Evolutionary conservation across 2,113 vertebrate genomes (phyloP).

Genomic region (Mesoclemmys tuberculata): DNA sequence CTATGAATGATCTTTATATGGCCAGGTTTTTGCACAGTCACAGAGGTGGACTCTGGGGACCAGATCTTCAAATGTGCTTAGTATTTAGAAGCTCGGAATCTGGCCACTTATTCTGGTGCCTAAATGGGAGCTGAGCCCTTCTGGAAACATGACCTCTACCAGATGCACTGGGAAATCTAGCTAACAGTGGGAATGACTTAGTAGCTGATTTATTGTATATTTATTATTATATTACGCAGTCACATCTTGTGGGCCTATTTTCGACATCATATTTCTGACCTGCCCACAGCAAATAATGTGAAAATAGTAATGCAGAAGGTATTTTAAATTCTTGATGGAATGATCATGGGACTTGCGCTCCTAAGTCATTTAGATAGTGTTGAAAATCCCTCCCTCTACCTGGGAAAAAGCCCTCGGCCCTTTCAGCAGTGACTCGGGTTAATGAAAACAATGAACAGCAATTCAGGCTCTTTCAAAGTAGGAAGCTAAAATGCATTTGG

Average conservation of each 20-base stretch:
- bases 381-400: background rate
- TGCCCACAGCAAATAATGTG: background rate
- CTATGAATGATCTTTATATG: no score
- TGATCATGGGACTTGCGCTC: background rate
- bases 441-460: conserved; percentile 22
- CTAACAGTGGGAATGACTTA: background rate
- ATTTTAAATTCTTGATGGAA: background rate
- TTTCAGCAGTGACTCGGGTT: background rate
- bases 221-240: background rate
- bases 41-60: no score
- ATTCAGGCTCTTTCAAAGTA: conserved; percentile 32
- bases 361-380: background rate
- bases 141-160: background rate
- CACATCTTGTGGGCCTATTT: background rate
- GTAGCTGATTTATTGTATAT: background rate
- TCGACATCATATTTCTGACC: background rate
- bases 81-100: no score
- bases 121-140: background rate
- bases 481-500: conserved; percentile 53
- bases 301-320: background rate
- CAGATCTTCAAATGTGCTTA: no score
- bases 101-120: no score
- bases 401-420: background rate
- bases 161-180: background rate
- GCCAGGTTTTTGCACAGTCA: no score